These are phyloP conservation scores for Aproaerema taeniolella DNA, from an alignment of 2,888 invertebrate species.

Conservation along the genomic window DNA sequence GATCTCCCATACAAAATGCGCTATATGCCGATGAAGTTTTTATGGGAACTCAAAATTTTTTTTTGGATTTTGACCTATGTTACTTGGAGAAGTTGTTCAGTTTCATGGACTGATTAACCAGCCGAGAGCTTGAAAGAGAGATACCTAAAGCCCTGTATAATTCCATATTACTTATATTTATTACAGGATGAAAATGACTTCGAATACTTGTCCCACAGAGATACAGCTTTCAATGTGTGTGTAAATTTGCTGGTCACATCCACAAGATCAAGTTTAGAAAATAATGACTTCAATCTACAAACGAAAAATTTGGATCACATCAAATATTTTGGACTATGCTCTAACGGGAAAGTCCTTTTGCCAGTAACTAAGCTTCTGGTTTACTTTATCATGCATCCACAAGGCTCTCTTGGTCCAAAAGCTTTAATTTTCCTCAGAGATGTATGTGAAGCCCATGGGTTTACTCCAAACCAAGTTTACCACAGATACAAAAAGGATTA, in stretches of 20 bases:
- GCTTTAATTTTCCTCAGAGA: slow-evolving; percentile 77
- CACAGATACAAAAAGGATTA: slow-evolving; percentile 79
- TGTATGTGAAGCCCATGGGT: slow-evolving; percentile 72
- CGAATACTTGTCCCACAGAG: slow-evolving; percentile 44
- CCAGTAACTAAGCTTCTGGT: slow-evolving; percentile 72
- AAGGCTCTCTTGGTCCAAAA: slow-evolving; percentile 73
- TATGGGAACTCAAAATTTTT: no score
- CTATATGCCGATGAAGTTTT: no score
- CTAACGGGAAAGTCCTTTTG: slow-evolving; percentile 52
- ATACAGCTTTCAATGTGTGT: slow-evolving; percentile 45
- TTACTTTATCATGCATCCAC: slow-evolving; percentile 80
- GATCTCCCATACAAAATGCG: no score
- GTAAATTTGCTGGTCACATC: slow-evolving; percentile 62
- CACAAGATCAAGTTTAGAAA: slow-evolving; percentile 67
- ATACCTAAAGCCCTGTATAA: no score
- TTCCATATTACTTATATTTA: no score
- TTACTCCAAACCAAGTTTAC: slow-evolving; percentile 77
- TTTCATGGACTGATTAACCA: no score
- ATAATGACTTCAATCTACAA: slow-evolving; percentile 71
- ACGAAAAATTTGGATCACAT: slow-evolving; percentile 72
- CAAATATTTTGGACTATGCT: slow-evolving; percentile 63
- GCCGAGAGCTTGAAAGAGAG: no score
- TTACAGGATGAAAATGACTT: slow-evolving; percentile 39
- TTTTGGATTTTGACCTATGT: no score
- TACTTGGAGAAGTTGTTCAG: no score